phyloP scores from a whole-genome alignment of 2,113 vertebrate genomes.

The Dasypus novemcinctus region DNA sequence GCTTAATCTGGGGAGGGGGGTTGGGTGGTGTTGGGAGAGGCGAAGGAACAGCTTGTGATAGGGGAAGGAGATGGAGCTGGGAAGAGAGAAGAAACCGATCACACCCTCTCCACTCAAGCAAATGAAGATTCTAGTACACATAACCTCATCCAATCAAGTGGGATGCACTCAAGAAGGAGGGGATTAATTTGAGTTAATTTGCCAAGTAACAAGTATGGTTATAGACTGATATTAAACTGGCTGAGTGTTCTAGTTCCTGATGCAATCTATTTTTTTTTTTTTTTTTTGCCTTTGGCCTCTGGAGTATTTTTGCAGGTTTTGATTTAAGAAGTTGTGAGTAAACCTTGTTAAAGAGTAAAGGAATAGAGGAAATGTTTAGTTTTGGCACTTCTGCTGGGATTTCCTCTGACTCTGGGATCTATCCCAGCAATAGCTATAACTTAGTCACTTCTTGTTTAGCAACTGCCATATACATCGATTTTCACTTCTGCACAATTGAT shows the following conservation, averaged over 20 bases:
- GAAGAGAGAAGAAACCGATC: neutral
- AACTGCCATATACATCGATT: constrained; percentile 65
- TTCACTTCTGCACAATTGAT: constrained; percentile 75
- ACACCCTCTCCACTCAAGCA: rapidly evolving
- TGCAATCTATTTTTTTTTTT: neutral
- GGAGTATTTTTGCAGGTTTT: neutral
- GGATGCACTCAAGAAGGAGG: neutral
- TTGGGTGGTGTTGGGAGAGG: too few species aligned
- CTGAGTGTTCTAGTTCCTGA: neutral
- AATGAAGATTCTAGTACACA: neutral
- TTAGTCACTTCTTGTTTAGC: constrained; percentile 65
- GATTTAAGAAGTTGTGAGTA: neutral
- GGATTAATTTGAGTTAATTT: neutral
- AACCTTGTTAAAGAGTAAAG: neutral
- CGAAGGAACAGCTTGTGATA: neutral
- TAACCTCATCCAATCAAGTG: neutral
- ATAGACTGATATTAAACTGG: neutral
- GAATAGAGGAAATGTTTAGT: neutral
- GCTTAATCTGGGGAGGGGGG: neutral
- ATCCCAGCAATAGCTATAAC: neutral
- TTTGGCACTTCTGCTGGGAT: rapidly evolving
- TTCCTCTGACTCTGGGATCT: neutral
- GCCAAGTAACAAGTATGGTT: too few species aligned
- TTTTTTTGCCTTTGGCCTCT: neutral
- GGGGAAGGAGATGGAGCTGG: neutral